Percentiles rank a stretch among this genome's conserved stretches.
These are phyloP conservation scores for Odontomyia ornata DNA, from an alignment of 2,888 invertebrate species.

Conservation along the genomic window DNA sequence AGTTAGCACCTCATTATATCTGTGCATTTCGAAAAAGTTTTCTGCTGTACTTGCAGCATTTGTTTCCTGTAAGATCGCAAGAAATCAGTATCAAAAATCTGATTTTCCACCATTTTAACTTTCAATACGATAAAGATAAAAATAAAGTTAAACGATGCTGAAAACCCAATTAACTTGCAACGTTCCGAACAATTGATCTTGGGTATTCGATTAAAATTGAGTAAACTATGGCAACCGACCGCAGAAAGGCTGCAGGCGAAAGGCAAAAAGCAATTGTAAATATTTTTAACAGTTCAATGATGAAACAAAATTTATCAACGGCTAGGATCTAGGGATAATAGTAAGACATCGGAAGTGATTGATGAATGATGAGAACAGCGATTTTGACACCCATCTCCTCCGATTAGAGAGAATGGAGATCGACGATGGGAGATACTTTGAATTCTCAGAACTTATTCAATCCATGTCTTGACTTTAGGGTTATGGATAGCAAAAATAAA, in stretches of 20 bases:
- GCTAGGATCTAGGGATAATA: constrained; percentile 6
- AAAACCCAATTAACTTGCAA: constrained; percentile 31
- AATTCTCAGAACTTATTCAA: too few species aligned
- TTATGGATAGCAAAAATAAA: background rate
- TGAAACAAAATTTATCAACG: constrained; percentile 27
- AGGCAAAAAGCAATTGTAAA: constrained; percentile 4
- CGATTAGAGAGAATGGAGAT: background rate
- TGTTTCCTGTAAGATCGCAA: too few species aligned
- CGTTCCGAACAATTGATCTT: constrained; percentile 35
- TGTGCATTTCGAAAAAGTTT: too few species aligned
- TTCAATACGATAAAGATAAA: background rate
- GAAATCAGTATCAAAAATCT: too few species aligned
- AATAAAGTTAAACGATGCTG: background rate
- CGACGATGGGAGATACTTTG: too few species aligned
- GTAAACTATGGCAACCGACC: constrained; percentile 18
- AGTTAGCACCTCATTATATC: too few species aligned
- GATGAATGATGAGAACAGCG: constrained; percentile 38
- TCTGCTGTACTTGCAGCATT: too few species aligned
- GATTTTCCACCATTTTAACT: too few species aligned
- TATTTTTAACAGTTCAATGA: constrained; percentile 9
- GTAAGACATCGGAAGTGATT: constrained; percentile 42
- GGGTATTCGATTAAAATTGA: constrained; percentile 35
- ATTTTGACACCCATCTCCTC: constrained; percentile 32
- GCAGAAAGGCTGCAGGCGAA: constrained; percentile 21
- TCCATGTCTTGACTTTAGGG: too few species aligned